A percentile compares a stretch with the other conserved stretches of the same genome.
phyloP scores from a whole-genome alignment of 2,113 vertebrate species.

The Malurus melanocephalus region DNA sequence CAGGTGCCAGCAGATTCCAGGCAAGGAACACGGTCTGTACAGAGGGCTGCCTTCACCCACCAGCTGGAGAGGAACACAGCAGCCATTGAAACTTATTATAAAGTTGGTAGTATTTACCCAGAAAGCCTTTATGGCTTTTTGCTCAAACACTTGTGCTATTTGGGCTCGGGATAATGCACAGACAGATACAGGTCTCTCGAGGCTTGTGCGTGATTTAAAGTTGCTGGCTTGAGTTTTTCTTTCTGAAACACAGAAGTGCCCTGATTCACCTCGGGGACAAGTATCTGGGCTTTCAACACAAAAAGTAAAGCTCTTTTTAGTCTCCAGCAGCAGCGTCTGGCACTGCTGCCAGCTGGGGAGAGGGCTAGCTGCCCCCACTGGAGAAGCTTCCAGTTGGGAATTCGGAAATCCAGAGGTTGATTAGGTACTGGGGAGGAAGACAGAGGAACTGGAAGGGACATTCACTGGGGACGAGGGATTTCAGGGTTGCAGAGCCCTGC shows the following conservation, averaged over 20 bases:
- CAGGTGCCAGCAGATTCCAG: constrained; percentile 26
- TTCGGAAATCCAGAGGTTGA: not conserved
- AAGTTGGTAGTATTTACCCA: constrained; percentile 17
- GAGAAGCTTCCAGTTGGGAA: not conserved
- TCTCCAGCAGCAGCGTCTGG: not conserved
- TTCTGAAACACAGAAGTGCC: not conserved
- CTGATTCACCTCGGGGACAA: not conserved
- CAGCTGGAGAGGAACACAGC: constrained; percentile 31
- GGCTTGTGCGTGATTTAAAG: not conserved
- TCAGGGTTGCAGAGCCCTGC: not conserved
- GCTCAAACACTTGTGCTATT: not conserved
- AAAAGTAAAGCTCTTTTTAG: not conserved
- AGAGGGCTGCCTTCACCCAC: constrained; percentile 15
- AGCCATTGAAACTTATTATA: constrained; percentile 13
- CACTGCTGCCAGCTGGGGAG: not conserved
- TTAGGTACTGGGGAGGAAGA: not conserved
- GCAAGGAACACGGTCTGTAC: not conserved
- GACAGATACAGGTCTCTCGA: not conserved
- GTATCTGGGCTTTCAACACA: not conserved
- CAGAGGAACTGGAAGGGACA: not conserved
- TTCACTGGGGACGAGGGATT: rapidly evolving
- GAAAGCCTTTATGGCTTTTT: constrained; percentile 1
- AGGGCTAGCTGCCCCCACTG: not conserved
- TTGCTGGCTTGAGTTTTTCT: not conserved
- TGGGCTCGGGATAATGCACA: not conserved